phyloP scores from a whole-genome alignment of 2,888 invertebrate species.

The Cephus pygmeus region DNA sequence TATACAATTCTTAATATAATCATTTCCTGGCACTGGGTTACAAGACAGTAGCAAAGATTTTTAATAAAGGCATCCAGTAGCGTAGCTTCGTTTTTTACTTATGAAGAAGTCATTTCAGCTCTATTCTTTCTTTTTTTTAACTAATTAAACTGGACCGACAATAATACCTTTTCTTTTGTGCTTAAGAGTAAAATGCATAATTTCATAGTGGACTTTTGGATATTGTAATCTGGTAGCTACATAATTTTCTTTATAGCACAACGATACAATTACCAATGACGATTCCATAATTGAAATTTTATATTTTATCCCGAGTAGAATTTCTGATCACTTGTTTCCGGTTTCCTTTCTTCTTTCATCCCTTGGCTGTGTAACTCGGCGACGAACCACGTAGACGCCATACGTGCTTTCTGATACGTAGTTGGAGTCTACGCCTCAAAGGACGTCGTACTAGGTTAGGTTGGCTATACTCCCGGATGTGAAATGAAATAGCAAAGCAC shows the following conservation, averaged over 20 bases:
- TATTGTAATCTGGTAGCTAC: no score
- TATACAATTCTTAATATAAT: background rate
- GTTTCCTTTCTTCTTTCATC: background rate
- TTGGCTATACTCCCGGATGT: background rate
- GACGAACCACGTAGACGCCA: background rate
- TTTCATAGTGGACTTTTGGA: no score
- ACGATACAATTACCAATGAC: no score
- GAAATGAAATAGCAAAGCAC: background rate
- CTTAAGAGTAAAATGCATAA: no score
- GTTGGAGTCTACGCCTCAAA: background rate
- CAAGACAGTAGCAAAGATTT: background rate
- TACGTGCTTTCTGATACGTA: background rate
- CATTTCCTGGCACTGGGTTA: background rate
- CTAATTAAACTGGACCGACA: no score
- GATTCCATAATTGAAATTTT: no score
- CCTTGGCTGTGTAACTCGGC: background rate
- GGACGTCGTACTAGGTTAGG: background rate
- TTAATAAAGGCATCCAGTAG: no score
- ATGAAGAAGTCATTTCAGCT: background rate
- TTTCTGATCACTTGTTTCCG: background rate
- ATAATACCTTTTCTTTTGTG: no score
- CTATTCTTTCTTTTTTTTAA: no score
- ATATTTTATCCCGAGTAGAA: no score
- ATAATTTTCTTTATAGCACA: no score
- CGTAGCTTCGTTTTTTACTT: background rate